phyloP scores from a whole-genome alignment of 2,797 vertebrate species.

The Sebastes hubbsi region DNA sequence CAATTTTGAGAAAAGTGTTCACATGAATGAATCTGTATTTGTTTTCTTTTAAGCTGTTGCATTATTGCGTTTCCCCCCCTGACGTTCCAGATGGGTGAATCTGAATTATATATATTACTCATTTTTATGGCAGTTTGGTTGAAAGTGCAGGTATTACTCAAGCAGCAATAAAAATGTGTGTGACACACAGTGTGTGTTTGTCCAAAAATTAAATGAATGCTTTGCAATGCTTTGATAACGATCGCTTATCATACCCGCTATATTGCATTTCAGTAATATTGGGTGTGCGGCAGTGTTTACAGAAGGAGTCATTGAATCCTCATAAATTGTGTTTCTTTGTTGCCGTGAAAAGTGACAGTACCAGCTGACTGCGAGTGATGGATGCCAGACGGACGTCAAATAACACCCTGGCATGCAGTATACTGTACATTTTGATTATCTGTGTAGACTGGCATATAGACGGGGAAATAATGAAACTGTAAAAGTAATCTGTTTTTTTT shows the following conservation, averaged over 20 bases:
- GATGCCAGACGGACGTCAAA: slow-evolving; percentile 55
- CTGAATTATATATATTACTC: slow-evolving; percentile 54
- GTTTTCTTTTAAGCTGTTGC: slow-evolving; percentile 32
- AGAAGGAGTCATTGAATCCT: slow-evolving; percentile 39
- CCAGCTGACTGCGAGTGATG: slow-evolving; percentile 53
- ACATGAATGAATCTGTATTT: slow-evolving; percentile 27
- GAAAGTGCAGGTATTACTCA: slow-evolving; percentile 48
- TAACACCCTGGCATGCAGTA: slow-evolving; percentile 20
- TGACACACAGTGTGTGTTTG: not conserved
- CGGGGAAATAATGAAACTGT: slow-evolving; percentile 43
- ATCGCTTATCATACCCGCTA: slow-evolving; percentile 43
- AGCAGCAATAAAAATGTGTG: slow-evolving; percentile 19
- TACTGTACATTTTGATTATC: slow-evolving; percentile 34
- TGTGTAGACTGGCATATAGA: slow-evolving; percentile 20
- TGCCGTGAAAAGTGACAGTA: slow-evolving; percentile 59
- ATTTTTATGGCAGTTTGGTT: slow-evolving; percentile 45
- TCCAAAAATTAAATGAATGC: slow-evolving; percentile 38
- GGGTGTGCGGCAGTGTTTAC: slow-evolving; percentile 28
- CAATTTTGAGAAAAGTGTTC: slow-evolving; percentile 21
- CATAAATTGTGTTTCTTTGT: slow-evolving; percentile 60
- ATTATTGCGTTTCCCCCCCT: slow-evolving; percentile 21
- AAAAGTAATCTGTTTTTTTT: slow-evolving; percentile 26
- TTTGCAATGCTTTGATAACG: slow-evolving; percentile 42
- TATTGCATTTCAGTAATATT: slow-evolving; percentile 51
- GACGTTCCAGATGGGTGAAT: slow-evolving; percentile 44